These are phyloP conservation scores for Isaurus tuberculatus DNA, from an alignment of 92 coral and sea anemone genomes.

Conservation along the genomic window DNA sequence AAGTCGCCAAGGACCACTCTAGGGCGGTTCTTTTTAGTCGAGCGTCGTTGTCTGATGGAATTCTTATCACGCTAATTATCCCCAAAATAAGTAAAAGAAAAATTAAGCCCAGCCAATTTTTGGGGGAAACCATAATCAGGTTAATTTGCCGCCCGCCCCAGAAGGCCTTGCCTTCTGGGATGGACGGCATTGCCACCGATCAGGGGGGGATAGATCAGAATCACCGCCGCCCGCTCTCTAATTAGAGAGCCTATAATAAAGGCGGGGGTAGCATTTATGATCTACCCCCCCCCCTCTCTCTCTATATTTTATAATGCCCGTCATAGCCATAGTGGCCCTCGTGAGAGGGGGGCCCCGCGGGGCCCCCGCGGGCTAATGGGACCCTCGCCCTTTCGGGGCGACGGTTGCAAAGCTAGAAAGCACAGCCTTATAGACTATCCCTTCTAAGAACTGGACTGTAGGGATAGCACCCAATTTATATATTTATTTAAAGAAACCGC, in stretches of 20 bases:
- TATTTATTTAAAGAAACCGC: slow-evolving; percentile 72
- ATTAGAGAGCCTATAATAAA: neutral
- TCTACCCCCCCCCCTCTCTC: slow-evolving; percentile 9
- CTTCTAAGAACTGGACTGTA: slow-evolving; percentile 41
- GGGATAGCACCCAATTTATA: slow-evolving; percentile 46
- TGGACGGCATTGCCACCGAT: slow-evolving; percentile 39
- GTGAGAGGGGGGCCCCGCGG: slow-evolving; percentile 37
- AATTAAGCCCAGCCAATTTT: slow-evolving; percentile 75
- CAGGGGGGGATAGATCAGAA: slow-evolving; percentile 29
- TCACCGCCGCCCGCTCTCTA: slow-evolving; percentile 8
- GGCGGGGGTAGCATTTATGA: slow-evolving; percentile 1
- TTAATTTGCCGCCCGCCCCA: slow-evolving; percentile 31
- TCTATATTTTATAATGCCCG: slow-evolving; percentile 20
- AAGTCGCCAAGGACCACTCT: slow-evolving; percentile 89
- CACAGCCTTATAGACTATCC: slow-evolving; percentile 28
- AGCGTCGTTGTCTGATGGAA: slow-evolving; percentile 76
- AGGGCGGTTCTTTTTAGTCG: slow-evolving; percentile 77
- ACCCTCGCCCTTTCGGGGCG: slow-evolving; percentile 12
- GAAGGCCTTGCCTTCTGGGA: no score
- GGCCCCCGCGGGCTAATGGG: slow-evolving; percentile 22
- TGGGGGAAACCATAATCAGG: slow-evolving; percentile 40
- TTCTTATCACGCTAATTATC: slow-evolving; percentile 69
- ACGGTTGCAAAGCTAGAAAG: slow-evolving; percentile 8
- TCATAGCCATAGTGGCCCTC: slow-evolving; percentile 24
- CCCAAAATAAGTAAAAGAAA: slow-evolving; percentile 79